Percentiles rank a stretch among this genome's conserved stretches.
Evolutionary conservation across 2,888 invertebrate species (phyloP).

Genomic region (Ophraella communa): DNA sequence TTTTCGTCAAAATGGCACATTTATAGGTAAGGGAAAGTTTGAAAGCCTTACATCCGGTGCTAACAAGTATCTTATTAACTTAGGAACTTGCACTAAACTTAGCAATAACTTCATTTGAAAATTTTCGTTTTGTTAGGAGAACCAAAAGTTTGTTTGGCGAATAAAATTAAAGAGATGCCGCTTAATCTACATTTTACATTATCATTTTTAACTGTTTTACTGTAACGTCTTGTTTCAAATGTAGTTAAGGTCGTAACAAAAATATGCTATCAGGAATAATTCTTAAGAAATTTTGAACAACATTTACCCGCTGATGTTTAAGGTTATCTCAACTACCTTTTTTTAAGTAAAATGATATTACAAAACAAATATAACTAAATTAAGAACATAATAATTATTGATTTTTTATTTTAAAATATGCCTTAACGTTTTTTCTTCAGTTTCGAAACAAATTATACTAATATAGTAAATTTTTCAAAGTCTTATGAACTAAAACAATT

Average conservation of each 20-base stretch:
- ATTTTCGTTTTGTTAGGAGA: not conserved
- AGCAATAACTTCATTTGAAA: conserved; percentile 1
- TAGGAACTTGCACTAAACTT: not conserved
- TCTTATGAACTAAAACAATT: no score
- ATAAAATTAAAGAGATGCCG: no score
- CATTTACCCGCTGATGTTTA: not conserved
- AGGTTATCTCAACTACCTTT: not conserved
- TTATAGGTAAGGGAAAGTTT: no score
- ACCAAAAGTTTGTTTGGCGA: no score
- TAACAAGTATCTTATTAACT: not conserved
- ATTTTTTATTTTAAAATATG: no score
- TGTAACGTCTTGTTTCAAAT: not conserved
- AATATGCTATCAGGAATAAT: not conserved
- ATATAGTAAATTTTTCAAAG: no score
- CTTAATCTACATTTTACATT: not conserved
- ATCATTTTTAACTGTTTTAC: not conserved
- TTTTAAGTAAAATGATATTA: not conserved
- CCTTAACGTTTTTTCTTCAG: no score
- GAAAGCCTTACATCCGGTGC: conserved; percentile 6
- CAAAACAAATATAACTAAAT: no score
- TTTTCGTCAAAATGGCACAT: no score
- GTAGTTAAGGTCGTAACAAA: not conserved
- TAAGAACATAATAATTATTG: no score
- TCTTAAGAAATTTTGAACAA: not conserved
- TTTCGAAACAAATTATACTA: no score